phyloP scores from a whole-genome alignment of 2,888 invertebrate genomes.

The Noctua janthe region DNA sequence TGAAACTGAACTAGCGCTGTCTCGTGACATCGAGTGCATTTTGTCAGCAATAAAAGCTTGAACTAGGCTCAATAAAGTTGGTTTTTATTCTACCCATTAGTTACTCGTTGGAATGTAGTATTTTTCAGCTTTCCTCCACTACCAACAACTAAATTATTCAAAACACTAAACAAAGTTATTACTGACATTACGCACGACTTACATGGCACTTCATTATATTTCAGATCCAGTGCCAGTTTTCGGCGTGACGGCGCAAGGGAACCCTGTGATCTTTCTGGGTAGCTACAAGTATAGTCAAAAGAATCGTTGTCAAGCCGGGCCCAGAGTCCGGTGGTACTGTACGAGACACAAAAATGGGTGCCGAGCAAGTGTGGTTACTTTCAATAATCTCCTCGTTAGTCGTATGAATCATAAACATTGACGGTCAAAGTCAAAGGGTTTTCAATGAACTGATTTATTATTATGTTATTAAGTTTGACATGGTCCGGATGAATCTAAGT shows the following conservation, averaged over 20 bases:
- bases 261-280: slow-evolving; percentile 37
- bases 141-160: background rate
- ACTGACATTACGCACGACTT: background rate
- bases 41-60: background rate
- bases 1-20: background rate
- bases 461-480: no score
- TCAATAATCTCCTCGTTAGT: slow-evolving; percentile 19
- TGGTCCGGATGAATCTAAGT: no score
- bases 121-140: background rate
- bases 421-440: background rate
- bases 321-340: slow-evolving; percentile 37
- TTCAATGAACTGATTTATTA: no score
- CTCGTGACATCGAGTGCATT: background rate
- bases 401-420: slow-evolving; percentile 19
- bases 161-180: background rate
- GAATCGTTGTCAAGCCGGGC: background rate
- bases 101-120: background rate
- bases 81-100: background rate
- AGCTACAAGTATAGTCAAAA: slow-evolving; percentile 24
- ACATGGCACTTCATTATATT: slow-evolving; percentile 19
- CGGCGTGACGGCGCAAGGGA: slow-evolving; percentile 31
- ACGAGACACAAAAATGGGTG: slow-evolving; percentile 13
- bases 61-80: background rate
- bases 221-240: slow-evolving; percentile 11
- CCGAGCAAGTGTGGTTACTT: slow-evolving; percentile 23